Conservation (phyloP, 2,113 vertebrate species). For the Microtus ochrogaster region DNA sequence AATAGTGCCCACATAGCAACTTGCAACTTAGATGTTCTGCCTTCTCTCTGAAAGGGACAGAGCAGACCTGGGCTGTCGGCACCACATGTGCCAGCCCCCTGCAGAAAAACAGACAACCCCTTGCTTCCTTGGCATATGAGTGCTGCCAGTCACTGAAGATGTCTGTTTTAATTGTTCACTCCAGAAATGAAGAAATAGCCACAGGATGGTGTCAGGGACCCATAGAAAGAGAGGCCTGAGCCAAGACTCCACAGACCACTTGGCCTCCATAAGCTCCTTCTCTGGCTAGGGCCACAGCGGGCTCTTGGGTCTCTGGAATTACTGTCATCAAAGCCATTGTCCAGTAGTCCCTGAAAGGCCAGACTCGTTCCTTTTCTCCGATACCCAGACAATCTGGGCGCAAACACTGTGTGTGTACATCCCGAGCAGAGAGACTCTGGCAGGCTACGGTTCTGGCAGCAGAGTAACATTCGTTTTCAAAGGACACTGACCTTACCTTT, state of each 20-base stretch:
- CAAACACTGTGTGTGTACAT: neutral
- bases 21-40: neutral
- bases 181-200: neutral
- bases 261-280: neutral
- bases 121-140: neutral
- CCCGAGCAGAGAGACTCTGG: neutral
- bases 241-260: neutral
- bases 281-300: neutral
- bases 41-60: neutral
- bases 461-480: neutral
- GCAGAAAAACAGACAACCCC: neutral
- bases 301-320: neutral
- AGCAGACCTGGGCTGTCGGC: neutral
- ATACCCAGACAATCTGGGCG: neutral
- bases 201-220: too few species aligned
- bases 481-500: neutral
- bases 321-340: neutral
- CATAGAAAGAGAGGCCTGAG: neutral
- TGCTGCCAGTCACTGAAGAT: neutral
- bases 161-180: rapidly evolving
- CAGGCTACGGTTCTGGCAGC: neutral
- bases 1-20: neutral
- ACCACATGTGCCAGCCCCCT: neutral
- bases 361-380: neutral
- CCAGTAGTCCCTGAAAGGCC: neutral